Evolutionary conservation across 1,140 invertebrate species (phyloP).

Genomic region (Hestina assimilis): DNA sequence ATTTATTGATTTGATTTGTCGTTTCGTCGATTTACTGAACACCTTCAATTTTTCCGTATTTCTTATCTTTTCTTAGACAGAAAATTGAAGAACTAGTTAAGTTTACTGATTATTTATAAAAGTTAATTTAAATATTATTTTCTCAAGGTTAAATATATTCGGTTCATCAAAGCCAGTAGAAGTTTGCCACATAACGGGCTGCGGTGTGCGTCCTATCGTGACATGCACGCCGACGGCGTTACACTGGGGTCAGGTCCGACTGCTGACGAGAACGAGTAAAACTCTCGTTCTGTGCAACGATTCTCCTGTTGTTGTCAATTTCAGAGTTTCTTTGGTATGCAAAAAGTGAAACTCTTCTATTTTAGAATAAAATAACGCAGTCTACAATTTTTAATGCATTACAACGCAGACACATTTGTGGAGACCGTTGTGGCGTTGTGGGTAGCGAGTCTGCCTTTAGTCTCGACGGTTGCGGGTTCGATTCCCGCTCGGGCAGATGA

Average conservation of each 20-base stretch:
- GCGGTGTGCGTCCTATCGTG: conserved; percentile 63
- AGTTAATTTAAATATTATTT: conserved; percentile 24
- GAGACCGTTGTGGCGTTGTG: too few relatives aligned
- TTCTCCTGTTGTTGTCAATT: conserved; percentile 59
- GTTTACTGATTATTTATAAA: too few relatives aligned
- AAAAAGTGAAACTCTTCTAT: not conserved
- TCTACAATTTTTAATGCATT: too few relatives aligned
- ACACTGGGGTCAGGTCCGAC: conserved; percentile 64
- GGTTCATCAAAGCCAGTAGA: conserved; percentile 51
- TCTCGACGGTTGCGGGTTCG: too few relatives aligned
- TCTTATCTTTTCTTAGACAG: too few relatives aligned
- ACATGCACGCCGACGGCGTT: conserved; percentile 51
- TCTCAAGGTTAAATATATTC: conserved; percentile 54
- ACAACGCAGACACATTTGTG: too few relatives aligned
- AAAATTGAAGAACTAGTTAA: too few relatives aligned
- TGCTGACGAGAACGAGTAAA: conserved; percentile 51
- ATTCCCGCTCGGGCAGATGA: too few relatives aligned
- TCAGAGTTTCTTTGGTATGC: conserved; percentile 54
- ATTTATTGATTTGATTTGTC: too few relatives aligned
- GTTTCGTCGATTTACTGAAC: too few relatives aligned
- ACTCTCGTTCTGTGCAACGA: conserved; percentile 57
- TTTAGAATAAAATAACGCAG: not conserved
- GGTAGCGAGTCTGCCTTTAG: too few relatives aligned
- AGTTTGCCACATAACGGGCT: conserved; percentile 57
- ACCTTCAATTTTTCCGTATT: too few relatives aligned